A percentile compares a stretch with the other conserved stretches of the same genome.
phyloP scores from a whole-genome alignment of 2,797 vertebrate genomes.

The Megalops cyprinoides region DNA sequence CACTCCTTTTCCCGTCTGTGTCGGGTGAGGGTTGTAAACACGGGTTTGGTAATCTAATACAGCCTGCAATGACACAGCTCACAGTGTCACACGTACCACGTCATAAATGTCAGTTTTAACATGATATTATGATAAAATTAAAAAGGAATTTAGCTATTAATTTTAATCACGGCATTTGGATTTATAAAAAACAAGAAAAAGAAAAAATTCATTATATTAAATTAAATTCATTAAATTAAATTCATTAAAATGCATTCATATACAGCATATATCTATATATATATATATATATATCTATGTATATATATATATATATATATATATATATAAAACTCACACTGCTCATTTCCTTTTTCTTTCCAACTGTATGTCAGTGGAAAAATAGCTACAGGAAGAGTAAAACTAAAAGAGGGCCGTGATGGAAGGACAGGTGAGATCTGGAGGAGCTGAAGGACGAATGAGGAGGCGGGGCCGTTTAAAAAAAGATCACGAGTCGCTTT shows the following conservation, averaged over 20 bases:
- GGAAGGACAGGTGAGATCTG: background rate
- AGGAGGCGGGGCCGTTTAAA: conserved; percentile 47
- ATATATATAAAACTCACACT: too few species aligned
- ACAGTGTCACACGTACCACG: too few species aligned
- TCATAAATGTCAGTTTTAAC: too few species aligned
- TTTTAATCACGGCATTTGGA: too few species aligned
- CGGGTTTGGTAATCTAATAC: background rate
- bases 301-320: background rate
- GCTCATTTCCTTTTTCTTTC: too few species aligned
- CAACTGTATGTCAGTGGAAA: too few species aligned
- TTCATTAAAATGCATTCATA: too few species aligned
- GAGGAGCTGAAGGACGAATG: conserved; percentile 10
- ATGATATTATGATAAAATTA: too few species aligned
- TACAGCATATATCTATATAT: background rate
- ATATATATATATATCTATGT: too few species aligned
- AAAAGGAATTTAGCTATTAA: too few species aligned
- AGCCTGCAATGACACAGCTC: background rate
- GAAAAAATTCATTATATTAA: background rate
- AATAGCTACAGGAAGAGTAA: too few species aligned
- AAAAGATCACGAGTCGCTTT: conserved; percentile 76
- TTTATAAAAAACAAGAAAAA: background rate
- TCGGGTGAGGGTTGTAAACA: background rate
- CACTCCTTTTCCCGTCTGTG: background rate
- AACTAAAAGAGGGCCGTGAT: conserved; percentile 19
- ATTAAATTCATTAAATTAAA: too few species aligned